Percentiles rank a stretch among this genome's conserved stretches.
Evolutionary conservation across 2,113 vertebrate species (phyloP).

Genomic region (Perca schrenkii): DNA sequence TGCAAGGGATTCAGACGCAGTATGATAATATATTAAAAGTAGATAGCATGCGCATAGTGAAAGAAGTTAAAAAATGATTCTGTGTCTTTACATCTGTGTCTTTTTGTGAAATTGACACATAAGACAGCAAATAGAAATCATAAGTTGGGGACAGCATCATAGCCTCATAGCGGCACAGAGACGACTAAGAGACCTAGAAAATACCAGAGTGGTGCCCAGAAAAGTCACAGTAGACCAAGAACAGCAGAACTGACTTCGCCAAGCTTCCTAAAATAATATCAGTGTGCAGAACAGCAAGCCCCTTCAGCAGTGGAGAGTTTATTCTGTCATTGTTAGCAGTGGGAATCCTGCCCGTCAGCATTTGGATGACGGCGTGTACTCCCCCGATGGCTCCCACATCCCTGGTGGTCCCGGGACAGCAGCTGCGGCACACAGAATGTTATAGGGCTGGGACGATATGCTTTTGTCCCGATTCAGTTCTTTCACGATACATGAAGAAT

Average conservation of each 20-base stretch:
- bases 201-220: neutral
- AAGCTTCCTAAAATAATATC: constrained; percentile 32
- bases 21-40: neutral
- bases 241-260: constrained; percentile 12
- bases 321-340: constrained; percentile 58
- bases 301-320: constrained; percentile 6
- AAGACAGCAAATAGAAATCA: neutral
- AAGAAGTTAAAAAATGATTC: too few species aligned
- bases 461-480: too few species aligned
- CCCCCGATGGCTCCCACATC: constrained; percentile 25
- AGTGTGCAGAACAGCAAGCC: constrained; percentile 12
- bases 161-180: neutral
- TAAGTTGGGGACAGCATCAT: neutral
- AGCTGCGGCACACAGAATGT: neutral
- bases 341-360: constrained; percentile 46
- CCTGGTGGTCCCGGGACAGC: constrained; percentile 35
- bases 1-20: neutral
- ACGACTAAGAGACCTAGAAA: neutral
- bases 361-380: neutral
- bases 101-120: neutral
- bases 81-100: neutral
- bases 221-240: constrained; percentile 22
- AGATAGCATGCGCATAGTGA: neutral
- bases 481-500: too few species aligned
- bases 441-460: neutral